Evolutionary conservation across 2,888 invertebrate genomes (phyloP).

Genomic region (Tenthredo mesomela): DNA sequence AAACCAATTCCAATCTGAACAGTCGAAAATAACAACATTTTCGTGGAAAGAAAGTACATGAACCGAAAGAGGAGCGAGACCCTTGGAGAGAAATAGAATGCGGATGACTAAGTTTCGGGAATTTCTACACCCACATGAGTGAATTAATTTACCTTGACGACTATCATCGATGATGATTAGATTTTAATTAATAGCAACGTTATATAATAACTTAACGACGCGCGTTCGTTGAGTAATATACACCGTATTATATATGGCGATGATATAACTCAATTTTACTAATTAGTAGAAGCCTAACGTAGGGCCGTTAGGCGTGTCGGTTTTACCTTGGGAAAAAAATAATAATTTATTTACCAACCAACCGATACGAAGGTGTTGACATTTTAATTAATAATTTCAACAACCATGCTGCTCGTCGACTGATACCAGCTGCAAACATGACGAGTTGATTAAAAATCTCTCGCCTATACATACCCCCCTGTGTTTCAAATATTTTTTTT

Average conservation of each 20-base stretch:
- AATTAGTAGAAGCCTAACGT: not conserved
- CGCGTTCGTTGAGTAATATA: not conserved
- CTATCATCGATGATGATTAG: not conserved
- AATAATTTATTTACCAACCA: conserved; percentile 14
- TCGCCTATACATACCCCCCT: not conserved
- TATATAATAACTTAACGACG: not conserved
- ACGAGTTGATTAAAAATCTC: conserved; percentile 19
- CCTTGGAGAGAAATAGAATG: not conserved
- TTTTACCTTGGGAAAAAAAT: not conserved
- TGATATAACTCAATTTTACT: conserved; percentile 17
- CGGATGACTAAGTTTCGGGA: no score
- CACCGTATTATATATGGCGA: not conserved
- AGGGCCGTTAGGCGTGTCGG: not conserved
- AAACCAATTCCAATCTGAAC: not conserved
- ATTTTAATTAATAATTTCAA: conserved; percentile 30
- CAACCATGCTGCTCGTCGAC: conserved; percentile 12
- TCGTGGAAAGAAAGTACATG: not conserved
- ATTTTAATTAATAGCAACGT: not conserved
- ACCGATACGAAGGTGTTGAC: conserved; percentile 26
- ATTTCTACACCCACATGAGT: not conserved
- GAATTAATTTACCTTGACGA: not conserved
- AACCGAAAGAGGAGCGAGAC: not conserved
- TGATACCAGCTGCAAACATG: conserved; percentile 28
- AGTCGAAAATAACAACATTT: not conserved
- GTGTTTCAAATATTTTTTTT: conserved; percentile 17